phyloP scores from a whole-genome alignment of 2,888 invertebrate genomes.

The Watsonalla cultraria region DNA sequence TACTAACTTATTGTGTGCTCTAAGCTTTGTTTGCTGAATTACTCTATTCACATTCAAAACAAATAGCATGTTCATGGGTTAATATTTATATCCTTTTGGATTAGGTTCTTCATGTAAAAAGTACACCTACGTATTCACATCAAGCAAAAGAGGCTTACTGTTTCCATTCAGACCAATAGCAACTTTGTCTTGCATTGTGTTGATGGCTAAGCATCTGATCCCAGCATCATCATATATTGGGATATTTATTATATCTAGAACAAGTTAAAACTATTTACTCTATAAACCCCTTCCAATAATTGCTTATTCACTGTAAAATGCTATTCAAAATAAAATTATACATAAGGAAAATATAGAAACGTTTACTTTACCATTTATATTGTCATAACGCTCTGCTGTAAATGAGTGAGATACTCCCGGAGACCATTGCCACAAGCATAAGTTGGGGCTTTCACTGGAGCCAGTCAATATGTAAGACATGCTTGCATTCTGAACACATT shows the following conservation, averaged over 20 bases:
- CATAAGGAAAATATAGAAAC: neutral
- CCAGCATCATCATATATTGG: conserved; percentile 35
- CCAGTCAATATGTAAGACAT: conserved; percentile 37
- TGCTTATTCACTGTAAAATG: too few species aligned
- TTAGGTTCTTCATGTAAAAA: conserved; percentile 7
- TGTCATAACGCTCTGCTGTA: neutral
- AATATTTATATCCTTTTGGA: too few species aligned
- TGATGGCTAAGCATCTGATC: conserved; percentile 45
- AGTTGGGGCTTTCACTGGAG: conserved; percentile 34
- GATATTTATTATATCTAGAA: conserved; percentile 33
- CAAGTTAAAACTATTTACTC: neutral
- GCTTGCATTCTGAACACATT: conserved; percentile 31
- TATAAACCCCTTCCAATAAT: too few species aligned
- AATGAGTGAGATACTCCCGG: conserved; percentile 7
- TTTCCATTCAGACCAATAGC: conserved; percentile 62
- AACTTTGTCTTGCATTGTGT: conserved; percentile 35
- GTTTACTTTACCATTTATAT: neutral
- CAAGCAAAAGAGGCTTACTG: conserved; percentile 53
- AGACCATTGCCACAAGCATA: conserved; percentile 36
- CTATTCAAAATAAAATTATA: too few species aligned
- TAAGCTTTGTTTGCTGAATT: too few species aligned
- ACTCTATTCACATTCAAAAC: too few species aligned
- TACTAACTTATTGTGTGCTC: too few species aligned
- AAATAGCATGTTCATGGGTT: too few species aligned
- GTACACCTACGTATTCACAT: conserved; percentile 55